Base-by-base conservation (phyloP, 1,140 invertebrate species). In the Hypsibius dujardini region DNA sequence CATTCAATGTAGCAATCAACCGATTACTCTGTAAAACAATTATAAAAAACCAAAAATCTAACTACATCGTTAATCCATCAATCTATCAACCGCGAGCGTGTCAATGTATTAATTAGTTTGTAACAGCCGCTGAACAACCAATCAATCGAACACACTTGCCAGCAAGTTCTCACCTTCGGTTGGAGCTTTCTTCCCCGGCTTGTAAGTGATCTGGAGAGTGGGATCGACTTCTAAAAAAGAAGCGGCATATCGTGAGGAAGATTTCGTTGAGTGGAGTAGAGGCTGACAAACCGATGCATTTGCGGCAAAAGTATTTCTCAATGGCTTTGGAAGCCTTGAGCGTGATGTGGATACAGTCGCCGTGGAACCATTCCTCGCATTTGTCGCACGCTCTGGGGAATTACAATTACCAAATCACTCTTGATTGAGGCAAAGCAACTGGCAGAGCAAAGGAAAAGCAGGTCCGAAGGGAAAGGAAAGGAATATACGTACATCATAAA, bases 171-270 rank as follows among this genome's bases (percentile, higher is more conserved):
- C n/a, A n/a, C n/a, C n/a, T n/a, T n/a, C n/a, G n/a, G n/a, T n/a
- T n/a, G n/a, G n/a, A n/a, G n/a, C n/a, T 56, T 56, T n/a, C 50
- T 56, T 56, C 7, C 7, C 50, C 7, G 50, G 50, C 50, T 56
- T 56, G 50, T 56, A 56, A n/a, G 50, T 56, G 50, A 56, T 56
- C n/a, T 7, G 7, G 7, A 56, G 50, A 56, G 7, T 56, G 7
- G 50, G 50, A 56, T 56, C 50, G 50, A 56, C n/a, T 56, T 56
- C 50, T 56, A 56, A 56, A 56, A 56, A 7, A 56, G 50, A 56
- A n/a, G 50, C 50, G n/a, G 50, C 7, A 56, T 56, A 7, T n/a
- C 50, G 7, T 56, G n/a, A 7, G n/a, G n/a, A 7, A 7, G 50
- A n/a, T 56, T 7, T 56, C 7, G 7, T 7, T 56, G n/a, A 7